phyloP scores from a whole-genome alignment of 2,888 invertebrate species.

The Meteorus colon region DNA sequence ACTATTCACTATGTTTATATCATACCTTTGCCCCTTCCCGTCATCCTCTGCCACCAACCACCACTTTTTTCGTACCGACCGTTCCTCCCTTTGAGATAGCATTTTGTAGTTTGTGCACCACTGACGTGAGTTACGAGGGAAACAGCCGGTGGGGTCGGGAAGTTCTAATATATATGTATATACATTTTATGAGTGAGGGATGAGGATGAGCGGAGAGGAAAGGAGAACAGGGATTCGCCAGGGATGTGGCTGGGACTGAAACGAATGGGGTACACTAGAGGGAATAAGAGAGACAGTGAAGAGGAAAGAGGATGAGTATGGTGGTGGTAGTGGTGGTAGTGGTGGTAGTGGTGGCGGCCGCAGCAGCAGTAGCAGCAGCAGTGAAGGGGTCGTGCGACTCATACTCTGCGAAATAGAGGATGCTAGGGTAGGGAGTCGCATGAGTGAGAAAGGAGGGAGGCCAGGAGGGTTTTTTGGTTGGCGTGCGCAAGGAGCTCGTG shows the following conservation, averaged over 20 bases:
- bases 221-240: slow-evolving; percentile 50
- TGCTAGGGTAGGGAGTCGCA: background rate
- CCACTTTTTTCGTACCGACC: slow-evolving; percentile 60
- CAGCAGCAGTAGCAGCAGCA: background rate
- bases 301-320: background rate
- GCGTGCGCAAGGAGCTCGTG: slow-evolving; percentile 60
- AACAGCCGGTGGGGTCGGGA: slow-evolving; percentile 47
- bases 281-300: slow-evolving; percentile 34
- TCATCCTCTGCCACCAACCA: slow-evolving; percentile 15
- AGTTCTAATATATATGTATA: slow-evolving; percentile 20
- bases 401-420: background rate
- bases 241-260: slow-evolving; percentile 64
- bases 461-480: slow-evolving; percentile 25
- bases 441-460: slow-evolving; percentile 5
- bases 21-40: background rate
- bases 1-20: slow-evolving; percentile 25
- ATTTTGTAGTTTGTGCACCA: slow-evolving; percentile 57
- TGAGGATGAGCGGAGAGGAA: slow-evolving; percentile 31
- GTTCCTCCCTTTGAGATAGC: slow-evolving; percentile 60
- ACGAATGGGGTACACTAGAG: slow-evolving; percentile 37
- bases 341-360: background rate
- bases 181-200: slow-evolving; percentile 14
- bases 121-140: slow-evolving; percentile 50
- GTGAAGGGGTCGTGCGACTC: slow-evolving; percentile 8
- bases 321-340: slow-evolving; percentile 27